Percentiles rank a stretch among this genome's conserved stretches.
Conservation (phyloP, 2,113 vertebrate species). For the Symphodus melops region DNA sequence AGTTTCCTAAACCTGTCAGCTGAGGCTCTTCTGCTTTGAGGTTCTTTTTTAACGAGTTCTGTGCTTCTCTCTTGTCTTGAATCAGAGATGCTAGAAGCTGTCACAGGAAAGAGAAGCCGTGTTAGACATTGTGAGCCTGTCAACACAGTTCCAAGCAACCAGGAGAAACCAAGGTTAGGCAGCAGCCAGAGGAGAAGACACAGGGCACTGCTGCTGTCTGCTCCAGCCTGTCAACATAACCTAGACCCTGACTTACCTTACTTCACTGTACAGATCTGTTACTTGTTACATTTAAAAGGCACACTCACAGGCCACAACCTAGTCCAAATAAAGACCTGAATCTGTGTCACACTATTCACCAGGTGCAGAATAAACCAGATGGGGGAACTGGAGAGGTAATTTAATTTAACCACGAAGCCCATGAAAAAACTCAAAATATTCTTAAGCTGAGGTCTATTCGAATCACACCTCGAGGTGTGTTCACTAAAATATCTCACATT, state of each 20-base stretch:
- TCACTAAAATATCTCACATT: no score
- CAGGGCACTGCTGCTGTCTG: conserved; percentile 45
- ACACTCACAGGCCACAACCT: not conserved
- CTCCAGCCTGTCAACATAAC: conserved; percentile 34
- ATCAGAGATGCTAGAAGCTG: conserved; percentile 53
- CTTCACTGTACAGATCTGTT: not conserved
- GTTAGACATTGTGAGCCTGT: conserved; percentile 63
- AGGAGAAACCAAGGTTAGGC: conserved; percentile 61
- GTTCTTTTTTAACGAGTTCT: conserved; percentile 51
- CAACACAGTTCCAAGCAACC: conserved; percentile 53
- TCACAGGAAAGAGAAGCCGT: conserved; percentile 53
- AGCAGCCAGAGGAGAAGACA: conserved; percentile 48
- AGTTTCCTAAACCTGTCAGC: conserved; percentile 25
- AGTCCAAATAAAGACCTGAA: not conserved
- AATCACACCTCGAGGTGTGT: no score
- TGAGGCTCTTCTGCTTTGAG: conserved; percentile 20
- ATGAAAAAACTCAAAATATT: not conserved
- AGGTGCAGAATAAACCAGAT: not conserved
- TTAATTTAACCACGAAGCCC: not conserved
- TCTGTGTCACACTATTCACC: conserved; percentile 8
- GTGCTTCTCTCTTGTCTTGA: conserved; percentile 48
- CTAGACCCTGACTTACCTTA: conserved; percentile 7
- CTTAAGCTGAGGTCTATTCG: no score
- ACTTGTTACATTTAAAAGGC: not conserved
- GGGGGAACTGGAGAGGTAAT: conserved; percentile 7